A percentile compares a stretch with the other conserved stretches of the same genome.
phyloP scores from a whole-genome alignment of 1,140 invertebrate species.

The Saccostrea glomerata region DNA sequence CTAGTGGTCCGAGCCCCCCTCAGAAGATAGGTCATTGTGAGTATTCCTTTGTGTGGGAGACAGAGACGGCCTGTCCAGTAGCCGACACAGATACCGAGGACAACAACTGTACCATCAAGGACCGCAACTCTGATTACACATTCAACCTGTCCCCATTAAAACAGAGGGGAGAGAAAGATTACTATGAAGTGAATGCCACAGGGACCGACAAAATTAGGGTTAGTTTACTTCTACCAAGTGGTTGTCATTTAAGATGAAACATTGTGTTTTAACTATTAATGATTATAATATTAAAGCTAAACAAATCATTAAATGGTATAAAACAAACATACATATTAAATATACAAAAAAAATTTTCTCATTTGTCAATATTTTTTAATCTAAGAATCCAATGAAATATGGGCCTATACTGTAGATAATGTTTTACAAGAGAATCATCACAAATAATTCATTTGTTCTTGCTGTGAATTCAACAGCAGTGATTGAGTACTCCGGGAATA shows the following conservation, averaged over 20 bases:
- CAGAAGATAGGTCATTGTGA: slow-evolving; percentile 69
- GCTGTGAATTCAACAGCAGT: no score
- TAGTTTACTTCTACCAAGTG: slow-evolving; percentile 9
- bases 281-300: no score
- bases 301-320: no score
- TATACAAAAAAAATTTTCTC: no score
- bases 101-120: slow-evolving; percentile 63
- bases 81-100: slow-evolving; percentile 48
- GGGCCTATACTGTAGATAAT: no score
- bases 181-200: slow-evolving; percentile 55
- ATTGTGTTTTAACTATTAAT: no score
- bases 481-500: neutral
- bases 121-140: slow-evolving; percentile 67
- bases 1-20: slow-evolving; percentile 60
- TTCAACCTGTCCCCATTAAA: slow-evolving; percentile 69
- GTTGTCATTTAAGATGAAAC: no score
- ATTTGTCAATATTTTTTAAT: no score
- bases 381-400: no score
- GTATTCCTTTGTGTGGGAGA: slow-evolving; percentile 75
- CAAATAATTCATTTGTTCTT: no score
- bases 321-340: no score
- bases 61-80: slow-evolving; percentile 76
- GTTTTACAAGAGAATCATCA: no score
- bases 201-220: slow-evolving; percentile 63
- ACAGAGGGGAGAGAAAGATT: slow-evolving; percentile 58